Conservation (phyloP, 2,797 vertebrate genomes). For the Rhinoraja longicauda region DNA sequence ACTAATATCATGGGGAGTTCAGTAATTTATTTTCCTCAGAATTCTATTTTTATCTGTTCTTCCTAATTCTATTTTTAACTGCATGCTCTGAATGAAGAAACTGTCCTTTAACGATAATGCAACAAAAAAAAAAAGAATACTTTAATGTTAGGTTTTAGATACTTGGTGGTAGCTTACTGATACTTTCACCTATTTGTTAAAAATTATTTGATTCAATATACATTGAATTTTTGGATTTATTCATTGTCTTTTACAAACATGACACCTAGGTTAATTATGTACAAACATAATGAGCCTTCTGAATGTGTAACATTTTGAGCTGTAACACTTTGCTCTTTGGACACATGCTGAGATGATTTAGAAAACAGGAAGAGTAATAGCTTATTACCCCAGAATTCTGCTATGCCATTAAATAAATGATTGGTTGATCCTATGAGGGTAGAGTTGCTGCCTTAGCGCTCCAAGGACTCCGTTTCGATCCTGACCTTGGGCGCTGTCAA, state of each 20-base stretch:
- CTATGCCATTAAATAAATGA: too few relatives aligned
- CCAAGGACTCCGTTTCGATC: too few relatives aligned
- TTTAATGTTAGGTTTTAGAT: background rate
- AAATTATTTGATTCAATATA: background rate
- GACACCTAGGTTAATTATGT: background rate
- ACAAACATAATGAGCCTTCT: background rate
- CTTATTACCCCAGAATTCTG: too few relatives aligned
- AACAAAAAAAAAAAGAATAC: background rate
- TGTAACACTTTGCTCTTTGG: background rate
- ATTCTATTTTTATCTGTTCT: background rate
- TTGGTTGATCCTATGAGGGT: too few relatives aligned
- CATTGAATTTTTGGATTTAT: background rate
- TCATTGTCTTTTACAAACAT: background rate
- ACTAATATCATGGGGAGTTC: background rate
- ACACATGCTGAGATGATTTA: background rate
- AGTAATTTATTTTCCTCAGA: background rate
- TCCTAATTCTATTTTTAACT: background rate
- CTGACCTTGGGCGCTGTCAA: too few relatives aligned
- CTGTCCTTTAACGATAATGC: background rate
- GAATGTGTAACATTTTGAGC: background rate
- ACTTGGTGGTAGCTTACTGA: background rate
- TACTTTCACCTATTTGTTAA: background rate
- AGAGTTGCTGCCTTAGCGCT: too few relatives aligned
- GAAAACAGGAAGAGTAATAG: too few relatives aligned
- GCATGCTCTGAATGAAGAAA: background rate